Percentiles rank a stretch among this genome's conserved stretches.
Evolutionary conservation across 2,797 vertebrate species (phyloP).

Genomic region (Setipinna tenuifilis): DNA sequence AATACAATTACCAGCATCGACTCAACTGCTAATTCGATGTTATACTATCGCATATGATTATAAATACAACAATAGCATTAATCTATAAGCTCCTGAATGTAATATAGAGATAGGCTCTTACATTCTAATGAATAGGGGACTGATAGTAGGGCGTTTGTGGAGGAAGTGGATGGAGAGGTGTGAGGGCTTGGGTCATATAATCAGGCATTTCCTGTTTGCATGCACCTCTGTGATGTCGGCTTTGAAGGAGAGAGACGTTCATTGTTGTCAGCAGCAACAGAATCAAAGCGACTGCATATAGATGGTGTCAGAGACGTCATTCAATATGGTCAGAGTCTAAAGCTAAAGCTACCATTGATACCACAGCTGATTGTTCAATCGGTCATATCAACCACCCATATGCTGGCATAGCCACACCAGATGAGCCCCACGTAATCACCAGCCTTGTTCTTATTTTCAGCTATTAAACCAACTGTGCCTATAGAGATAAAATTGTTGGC

Average conservation of each 20-base stretch:
- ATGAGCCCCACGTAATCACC: too few relatives aligned
- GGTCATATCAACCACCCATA: too few relatives aligned
- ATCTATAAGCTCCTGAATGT: neutral
- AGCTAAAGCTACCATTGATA: slow-evolving; percentile 1
- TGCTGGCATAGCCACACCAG: too few relatives aligned
- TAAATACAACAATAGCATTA: neutral
- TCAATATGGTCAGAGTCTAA: neutral
- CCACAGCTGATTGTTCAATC: neutral
- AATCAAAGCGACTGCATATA: neutral
- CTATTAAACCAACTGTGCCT: neutral
- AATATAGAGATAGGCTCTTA: neutral
- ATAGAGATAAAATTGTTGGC: neutral
- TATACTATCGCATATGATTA: neutral
- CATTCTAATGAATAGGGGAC: neutral
- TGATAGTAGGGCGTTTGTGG: neutral
- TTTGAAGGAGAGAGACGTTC: neutral
- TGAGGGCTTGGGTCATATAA: neutral
- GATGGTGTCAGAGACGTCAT: neutral
- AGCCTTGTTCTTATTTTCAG: neutral
- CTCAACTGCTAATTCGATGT: neutral
- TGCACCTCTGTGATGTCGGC: neutral
- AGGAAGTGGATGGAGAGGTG: neutral
- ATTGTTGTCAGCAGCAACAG: slow-evolving; percentile 3
- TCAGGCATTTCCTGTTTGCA: neutral
- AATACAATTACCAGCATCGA: neutral